Evolutionary conservation across 2,888 invertebrate species (phyloP).

Genomic region (Mimas tiliae): DNA sequence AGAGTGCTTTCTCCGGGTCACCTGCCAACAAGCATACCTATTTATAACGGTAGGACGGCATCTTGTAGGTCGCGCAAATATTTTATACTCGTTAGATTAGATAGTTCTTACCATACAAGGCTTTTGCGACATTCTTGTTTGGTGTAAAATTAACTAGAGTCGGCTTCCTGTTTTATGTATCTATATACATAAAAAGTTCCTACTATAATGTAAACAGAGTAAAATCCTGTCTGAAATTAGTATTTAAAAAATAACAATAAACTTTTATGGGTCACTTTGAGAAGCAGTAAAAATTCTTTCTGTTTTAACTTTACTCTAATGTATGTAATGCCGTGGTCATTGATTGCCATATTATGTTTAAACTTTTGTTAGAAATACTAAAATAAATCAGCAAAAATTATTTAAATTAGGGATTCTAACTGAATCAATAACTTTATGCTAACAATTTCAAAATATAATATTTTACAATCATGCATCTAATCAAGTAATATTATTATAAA

Average conservation of each 20-base stretch:
- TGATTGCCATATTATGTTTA: background rate
- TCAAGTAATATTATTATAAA: background rate
- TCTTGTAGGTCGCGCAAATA: conserved; percentile 42
- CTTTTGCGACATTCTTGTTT: conserved; percentile 30
- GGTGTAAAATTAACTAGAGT: conserved; percentile 31
- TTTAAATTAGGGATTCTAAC: background rate
- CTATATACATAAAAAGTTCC: background rate
- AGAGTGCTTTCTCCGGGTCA: conserved; percentile 48
- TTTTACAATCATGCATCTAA: background rate
- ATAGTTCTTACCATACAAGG: conserved; percentile 38
- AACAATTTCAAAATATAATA: background rate
- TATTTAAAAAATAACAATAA: background rate
- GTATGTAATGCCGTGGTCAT: background rate
- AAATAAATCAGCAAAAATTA: background rate
- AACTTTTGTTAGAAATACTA: background rate
- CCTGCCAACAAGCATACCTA: conserved; percentile 43
- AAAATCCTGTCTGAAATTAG: background rate
- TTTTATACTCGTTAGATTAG: conserved; percentile 45
- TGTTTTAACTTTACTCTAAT: background rate
- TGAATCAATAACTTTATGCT: background rate
- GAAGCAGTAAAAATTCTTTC: conserved; percentile 12
- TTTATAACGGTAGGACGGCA: conserved; percentile 58
- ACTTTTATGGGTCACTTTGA: conserved; percentile 1
- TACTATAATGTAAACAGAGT: background rate
- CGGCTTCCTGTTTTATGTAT: background rate